These are phyloP conservation scores for Ceratoteleas bidentatus DNA, from an alignment of 1,140 invertebrate genomes.

Conservation along the genomic window DNA sequence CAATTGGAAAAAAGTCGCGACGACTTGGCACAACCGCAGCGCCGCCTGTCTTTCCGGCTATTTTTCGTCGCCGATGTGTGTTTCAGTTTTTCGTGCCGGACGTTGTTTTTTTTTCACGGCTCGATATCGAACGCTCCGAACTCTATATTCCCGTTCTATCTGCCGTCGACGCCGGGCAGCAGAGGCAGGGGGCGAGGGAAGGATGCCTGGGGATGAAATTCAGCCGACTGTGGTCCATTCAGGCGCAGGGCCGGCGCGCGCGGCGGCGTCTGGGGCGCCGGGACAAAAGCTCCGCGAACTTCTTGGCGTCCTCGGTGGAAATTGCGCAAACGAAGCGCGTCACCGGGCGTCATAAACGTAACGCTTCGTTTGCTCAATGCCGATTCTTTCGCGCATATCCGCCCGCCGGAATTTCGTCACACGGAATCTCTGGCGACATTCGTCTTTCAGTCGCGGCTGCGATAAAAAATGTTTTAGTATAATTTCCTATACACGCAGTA, in stretches of 20 bases:
- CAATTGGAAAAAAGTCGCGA: background rate
- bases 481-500: too few relatives aligned
- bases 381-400: conserved; percentile 44
- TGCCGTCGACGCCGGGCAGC: conserved; percentile 54
- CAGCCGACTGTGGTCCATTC: conserved; percentile 64
- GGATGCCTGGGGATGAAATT: conserved; percentile 43
- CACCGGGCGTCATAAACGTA: conserved; percentile 50
- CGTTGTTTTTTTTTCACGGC: conserved; percentile 56
- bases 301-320: conserved; percentile 45
- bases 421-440: conserved; percentile 22
- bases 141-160: conserved; percentile 61
- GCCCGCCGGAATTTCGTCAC: conserved; percentile 31
- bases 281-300: conserved; percentile 52
- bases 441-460: too few relatives aligned
- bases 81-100: conserved; percentile 58
- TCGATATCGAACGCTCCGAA: conserved; percentile 58
- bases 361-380: conserved; percentile 55
- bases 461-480: too few relatives aligned
- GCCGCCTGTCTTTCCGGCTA: conserved; percentile 27
- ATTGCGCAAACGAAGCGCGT: conserved; percentile 51
- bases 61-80: conserved; percentile 52
- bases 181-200: background rate
- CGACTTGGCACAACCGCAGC: conserved; percentile 18
- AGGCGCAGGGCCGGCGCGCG: conserved; percentile 41
- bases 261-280: conserved; percentile 39